Evolutionary conservation across 2,888 invertebrate species (phyloP), one percentile per base, ranked within the genome.

Genomic region (Drosophila mayaguana): DNA sequence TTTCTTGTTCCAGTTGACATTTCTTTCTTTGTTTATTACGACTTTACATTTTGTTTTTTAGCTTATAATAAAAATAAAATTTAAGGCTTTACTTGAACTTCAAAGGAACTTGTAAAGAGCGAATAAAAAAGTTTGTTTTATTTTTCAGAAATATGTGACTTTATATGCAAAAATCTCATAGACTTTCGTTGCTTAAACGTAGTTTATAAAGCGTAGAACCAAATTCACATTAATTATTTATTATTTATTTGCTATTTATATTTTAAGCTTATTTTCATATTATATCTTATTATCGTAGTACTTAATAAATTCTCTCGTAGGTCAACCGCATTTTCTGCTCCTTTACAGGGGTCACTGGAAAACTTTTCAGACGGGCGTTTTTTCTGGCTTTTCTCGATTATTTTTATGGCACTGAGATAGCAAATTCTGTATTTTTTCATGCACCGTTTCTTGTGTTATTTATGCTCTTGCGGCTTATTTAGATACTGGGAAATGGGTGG

Each of bases 401-500:
- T 67, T 64, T 67, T 40, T 25, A 36, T 57, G 54, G 57, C 42
- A 60, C 38, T 38, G 34, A 76, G 64, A 48, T 50, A 50, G 12
- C n/a, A 32, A 14, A 3, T 32, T 50, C 32, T 61, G 1, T 42
- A 22, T 51, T 56, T 62, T 62, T 65, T 63, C 57, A 70, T 71
- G 36, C 59, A 16, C 20, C 54, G 54, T 51, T 70, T 73, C 60
- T 84, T 59, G 63, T 61, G 63, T 72, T 83, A 80, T 85, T 82
- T 83, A 83, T 88, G 83, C 69, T 60, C 53, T 63, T 83, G 81
- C 72, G 83, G 80, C 61, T 83, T 75, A 63, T 77, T 62, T 69
- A 61, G 64, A 82, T 72, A 56, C 69, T 43, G 69, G 53, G 54
- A 53, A 70, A 68, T 81, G 59, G 71, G 60, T 78, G 75, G 50